These are phyloP conservation scores for Nematolebias whitei DNA, from an alignment of 2,113 vertebrate species.

Conservation along the genomic window DNA sequence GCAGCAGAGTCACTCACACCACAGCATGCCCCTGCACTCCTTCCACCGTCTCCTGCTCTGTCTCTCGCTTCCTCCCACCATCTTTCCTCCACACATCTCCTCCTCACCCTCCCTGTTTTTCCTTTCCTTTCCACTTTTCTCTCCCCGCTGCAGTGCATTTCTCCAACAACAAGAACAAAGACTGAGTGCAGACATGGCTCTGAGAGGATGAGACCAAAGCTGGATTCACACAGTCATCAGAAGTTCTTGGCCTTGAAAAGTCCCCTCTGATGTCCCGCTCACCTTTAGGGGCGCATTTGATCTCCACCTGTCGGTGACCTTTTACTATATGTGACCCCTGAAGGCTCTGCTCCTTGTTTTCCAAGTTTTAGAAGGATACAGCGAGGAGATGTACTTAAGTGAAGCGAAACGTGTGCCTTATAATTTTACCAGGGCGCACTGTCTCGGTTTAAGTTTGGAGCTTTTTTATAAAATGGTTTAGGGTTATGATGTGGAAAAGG, in stretches of 20 bases:
- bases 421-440: too few relatives aligned
- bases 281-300: slow-evolving; percentile 43
- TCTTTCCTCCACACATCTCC: slow-evolving; percentile 22
- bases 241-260: neutral
- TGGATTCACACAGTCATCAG: neutral
- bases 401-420: too few relatives aligned
- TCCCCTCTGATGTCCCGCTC: slow-evolving; percentile 30
- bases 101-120: neutral
- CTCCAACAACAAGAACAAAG: slow-evolving; percentile 41
- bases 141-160: slow-evolving; percentile 31
- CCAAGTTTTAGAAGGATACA: slow-evolving; percentile 3
- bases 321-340: slow-evolving; percentile 26
- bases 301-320: slow-evolving; percentile 39
- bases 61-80: slow-evolving; percentile 63
- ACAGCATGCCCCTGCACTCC: slow-evolving; percentile 65
- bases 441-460: too few relatives aligned
- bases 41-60: slow-evolving; percentile 53
- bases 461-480: too few relatives aligned
- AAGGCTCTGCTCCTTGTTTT: neutral
- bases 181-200: slow-evolving; percentile 45
- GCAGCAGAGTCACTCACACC: slow-evolving; percentile 68
- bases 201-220: slow-evolving; percentile 34
- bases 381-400: too few relatives aligned
- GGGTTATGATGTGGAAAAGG: too few relatives aligned
- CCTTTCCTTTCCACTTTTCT: slow-evolving; percentile 7